Evolutionary conservation across 1,140 invertebrate genomes (phyloP), one percentile per base, ranked within the genome.

Genomic region (Brachionus asplanchnoidis): DNA sequence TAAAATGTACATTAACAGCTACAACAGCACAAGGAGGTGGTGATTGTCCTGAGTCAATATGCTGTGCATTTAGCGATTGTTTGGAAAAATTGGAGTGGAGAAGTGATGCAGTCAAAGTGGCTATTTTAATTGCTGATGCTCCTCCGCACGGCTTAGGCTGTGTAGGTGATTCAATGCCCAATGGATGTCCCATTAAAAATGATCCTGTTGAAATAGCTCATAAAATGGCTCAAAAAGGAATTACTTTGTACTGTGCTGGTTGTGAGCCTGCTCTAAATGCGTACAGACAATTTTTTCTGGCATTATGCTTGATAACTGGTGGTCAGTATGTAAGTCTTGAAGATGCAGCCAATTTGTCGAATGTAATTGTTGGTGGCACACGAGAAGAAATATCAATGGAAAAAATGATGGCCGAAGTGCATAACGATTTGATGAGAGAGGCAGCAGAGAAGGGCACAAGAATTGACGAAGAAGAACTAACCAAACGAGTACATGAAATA

Each of bases 131-230:
- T 26, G 70, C 84, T 44, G 84, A 84, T 56, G 84, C 84, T 26
- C 84, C 84, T 14, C 84, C 84, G 23, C 84, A 84, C 44, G 84
- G 84, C 36, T n/a, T 84, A 53, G 32, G 7, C 14, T 12, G 14
- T 14, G n/a, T 20, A 6, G 84, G 84, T 14, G 84, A 84, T 66
- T 46, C 46, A 9, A 73, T 73, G 28, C 68, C 84, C 20, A 23
- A 75, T 2, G 84, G 84, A 26, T 66, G 60, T 46, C 84, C 84
- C 8, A n/a, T 50, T n/a, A 66, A 66, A 46, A 32, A 75, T 46
- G 84, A 84, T 84, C 84, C 84, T 9, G 53, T 84, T 44, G 53
- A 84, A 77, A 68, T 73, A 36, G 84, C 68, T 17, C 44, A 66
- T 46, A 40, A 56, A 40, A 53, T 84, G 28, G 84, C 84, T 26